Percentiles rank a stretch among this genome's conserved stretches.
Evolutionary conservation across 2,113 vertebrate genomes (phyloP).

Genomic region (Sebastes fasciatus): DNA sequence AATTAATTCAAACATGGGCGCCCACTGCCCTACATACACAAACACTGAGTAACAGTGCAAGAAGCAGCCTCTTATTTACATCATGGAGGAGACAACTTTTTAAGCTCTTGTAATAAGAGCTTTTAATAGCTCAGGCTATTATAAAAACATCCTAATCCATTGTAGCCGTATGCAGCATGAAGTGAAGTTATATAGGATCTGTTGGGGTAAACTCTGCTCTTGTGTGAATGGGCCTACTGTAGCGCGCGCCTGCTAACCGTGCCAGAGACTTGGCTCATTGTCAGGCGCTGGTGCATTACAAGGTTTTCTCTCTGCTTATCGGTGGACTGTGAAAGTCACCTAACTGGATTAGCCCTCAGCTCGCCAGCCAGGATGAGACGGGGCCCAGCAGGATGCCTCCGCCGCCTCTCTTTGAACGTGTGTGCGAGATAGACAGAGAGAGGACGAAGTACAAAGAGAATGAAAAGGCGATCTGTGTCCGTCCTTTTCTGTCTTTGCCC

Average conservation of each 20-base stretch:
- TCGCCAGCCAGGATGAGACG: slow-evolving; percentile 71
- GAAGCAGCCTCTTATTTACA: slow-evolving; percentile 44
- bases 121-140: slow-evolving; percentile 36
- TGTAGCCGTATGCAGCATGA: slow-evolving; percentile 12
- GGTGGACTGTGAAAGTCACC: slow-evolving; percentile 84
- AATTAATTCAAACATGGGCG: slow-evolving; percentile 64
- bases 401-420: slow-evolving; percentile 43
- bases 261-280: slow-evolving; percentile 68
- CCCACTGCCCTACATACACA: slow-evolving; percentile 69
- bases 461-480: slow-evolving; percentile 38
- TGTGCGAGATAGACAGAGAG: slow-evolving; percentile 27
- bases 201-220: slow-evolving; percentile 20
- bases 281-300: slow-evolving; percentile 77
- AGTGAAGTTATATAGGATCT: slow-evolving; percentile 43
- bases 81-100: slow-evolving; percentile 8
- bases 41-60: slow-evolving; percentile 34
- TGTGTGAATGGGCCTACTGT: slow-evolving; percentile 42
- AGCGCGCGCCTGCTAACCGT: slow-evolving; percentile 32
- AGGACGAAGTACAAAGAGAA: slow-evolving; percentile 64
- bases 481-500: slow-evolving; percentile 50
- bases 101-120: slow-evolving; percentile 25
- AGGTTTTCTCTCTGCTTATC: slow-evolving; percentile 80
- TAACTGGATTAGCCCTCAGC: slow-evolving; percentile 82
- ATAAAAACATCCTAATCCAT: slow-evolving; percentile 40
- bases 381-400: slow-evolving; percentile 68